phyloP scores from a whole-genome alignment of 2,888 invertebrate genomes.

The Phortica magna region DNA sequence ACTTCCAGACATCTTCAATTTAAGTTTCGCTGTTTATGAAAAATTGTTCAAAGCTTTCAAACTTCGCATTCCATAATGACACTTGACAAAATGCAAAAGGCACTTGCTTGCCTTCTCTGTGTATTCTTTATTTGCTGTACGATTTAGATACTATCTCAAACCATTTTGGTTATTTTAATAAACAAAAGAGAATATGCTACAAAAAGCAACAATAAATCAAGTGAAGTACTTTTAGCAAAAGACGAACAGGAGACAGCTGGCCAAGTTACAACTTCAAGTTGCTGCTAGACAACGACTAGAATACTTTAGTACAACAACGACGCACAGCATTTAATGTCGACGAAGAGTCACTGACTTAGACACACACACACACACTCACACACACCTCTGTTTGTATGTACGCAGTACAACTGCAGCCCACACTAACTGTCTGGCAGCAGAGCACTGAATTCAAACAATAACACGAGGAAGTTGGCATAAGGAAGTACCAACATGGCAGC shows the following conservation, averaged over 20 bases:
- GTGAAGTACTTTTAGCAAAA: slow-evolving; percentile 18
- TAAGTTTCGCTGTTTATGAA: too few species aligned
- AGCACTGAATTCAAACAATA: neutral
- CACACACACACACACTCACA: too few species aligned
- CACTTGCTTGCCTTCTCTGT: neutral
- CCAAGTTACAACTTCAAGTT: slow-evolving; percentile 4
- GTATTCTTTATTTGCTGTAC: neutral
- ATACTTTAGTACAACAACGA: neutral
- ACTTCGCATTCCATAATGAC: neutral
- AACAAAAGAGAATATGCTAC: slow-evolving; percentile 26
- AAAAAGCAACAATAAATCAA: slow-evolving; percentile 30
- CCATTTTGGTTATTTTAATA: slow-evolving; percentile 27
- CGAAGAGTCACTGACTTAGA: slow-evolving; percentile 10
- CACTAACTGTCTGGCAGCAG: neutral
- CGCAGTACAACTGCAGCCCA: neutral
- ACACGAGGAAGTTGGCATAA: neutral
- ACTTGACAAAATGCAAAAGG: neutral
- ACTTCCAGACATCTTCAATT: too few species aligned
- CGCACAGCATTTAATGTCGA: neutral
- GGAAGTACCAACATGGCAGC: neutral
- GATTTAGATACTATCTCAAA: slow-evolving; percentile 23
- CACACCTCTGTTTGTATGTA: too few species aligned
- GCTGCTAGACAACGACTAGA: neutral
- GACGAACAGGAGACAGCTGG: slow-evolving; percentile 30
- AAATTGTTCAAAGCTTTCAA: neutral